A percentile compares a stretch with the other conserved stretches of the same genome.
These are phyloP conservation scores for Tortricodes alternella DNA, from an alignment of 2,888 invertebrate species.

Conservation along the genomic window DNA sequence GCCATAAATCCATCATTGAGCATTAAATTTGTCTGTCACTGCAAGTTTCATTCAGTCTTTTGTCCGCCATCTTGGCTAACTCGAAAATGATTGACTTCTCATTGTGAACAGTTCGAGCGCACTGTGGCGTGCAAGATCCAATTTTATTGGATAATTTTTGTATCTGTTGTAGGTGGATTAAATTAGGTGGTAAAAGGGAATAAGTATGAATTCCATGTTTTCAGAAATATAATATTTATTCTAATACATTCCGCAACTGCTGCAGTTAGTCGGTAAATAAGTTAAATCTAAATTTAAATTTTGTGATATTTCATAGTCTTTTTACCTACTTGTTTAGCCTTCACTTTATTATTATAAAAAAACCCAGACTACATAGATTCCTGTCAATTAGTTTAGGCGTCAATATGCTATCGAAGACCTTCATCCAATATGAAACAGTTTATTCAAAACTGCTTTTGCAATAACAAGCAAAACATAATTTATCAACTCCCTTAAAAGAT, in stretches of 20 bases:
- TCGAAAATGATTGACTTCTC: slow-evolving; percentile 63
- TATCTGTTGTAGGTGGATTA: slow-evolving; percentile 50
- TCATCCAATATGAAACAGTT: too few species aligned
- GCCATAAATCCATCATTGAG: slow-evolving; percentile 66
- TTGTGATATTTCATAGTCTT: too few species aligned
- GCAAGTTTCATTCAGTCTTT: slow-evolving; percentile 37
- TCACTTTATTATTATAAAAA: too few species aligned
- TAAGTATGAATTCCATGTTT: slow-evolving; percentile 33
- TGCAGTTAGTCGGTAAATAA: too few species aligned
- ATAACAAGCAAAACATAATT: background rate
- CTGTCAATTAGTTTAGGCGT: too few species aligned
- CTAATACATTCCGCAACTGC: background rate
- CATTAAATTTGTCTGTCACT: slow-evolving; percentile 62
- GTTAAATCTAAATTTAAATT: too few species aligned
- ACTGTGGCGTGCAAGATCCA: slow-evolving; percentile 57
- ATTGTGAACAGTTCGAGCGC: slow-evolving; percentile 50
- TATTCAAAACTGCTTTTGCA: too few species aligned
- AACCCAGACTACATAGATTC: too few species aligned
- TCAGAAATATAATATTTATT: background rate
- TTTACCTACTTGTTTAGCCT: too few species aligned
- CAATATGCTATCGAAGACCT: too few species aligned
- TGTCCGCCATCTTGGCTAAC: slow-evolving; percentile 42
- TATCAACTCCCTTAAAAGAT: too few species aligned
- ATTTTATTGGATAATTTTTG: slow-evolving; percentile 66
- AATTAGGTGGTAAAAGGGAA: slow-evolving; percentile 29